phyloP scores from a whole-genome alignment of 2,797 vertebrate species.

The Melopsittacus undulatus region DNA sequence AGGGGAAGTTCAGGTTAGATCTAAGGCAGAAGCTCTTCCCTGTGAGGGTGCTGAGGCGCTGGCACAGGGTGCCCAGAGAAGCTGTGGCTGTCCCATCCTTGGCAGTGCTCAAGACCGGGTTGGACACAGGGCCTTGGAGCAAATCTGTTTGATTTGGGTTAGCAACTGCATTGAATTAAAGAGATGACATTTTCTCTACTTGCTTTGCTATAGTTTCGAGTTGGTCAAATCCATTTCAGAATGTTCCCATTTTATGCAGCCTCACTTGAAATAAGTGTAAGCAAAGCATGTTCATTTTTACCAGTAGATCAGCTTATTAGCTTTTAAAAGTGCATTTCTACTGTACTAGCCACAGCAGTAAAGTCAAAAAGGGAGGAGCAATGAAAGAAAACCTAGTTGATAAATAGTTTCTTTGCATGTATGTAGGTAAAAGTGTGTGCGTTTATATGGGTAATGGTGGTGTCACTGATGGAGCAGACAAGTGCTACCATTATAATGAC shows the following conservation, averaged over 20 bases:
- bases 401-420: slow-evolving; percentile 38
- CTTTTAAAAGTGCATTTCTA: slow-evolving; percentile 62
- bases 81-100: neutral
- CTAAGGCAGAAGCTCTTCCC: no score
- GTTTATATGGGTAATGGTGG: neutral
- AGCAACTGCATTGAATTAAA: slow-evolving; percentile 43
- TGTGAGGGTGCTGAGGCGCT: no score
- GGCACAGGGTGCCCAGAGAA: neutral
- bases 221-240: slow-evolving; percentile 49
- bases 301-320: slow-evolving; percentile 54
- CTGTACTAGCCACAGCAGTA: slow-evolving; percentile 19
- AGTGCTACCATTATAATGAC: slow-evolving; percentile 50
- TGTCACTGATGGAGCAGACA: slow-evolving; percentile 4
- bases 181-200: slow-evolving; percentile 29
- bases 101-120: neutral
- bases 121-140: neutral
- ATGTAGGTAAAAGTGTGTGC: neutral
- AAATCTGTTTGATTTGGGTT: slow-evolving; percentile 49
- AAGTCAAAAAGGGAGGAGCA: slow-evolving; percentile 7
- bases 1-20: no score
- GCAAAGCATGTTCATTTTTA: slow-evolving; percentile 42
- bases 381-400: slow-evolving; percentile 72
- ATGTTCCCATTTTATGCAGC: slow-evolving; percentile 30
- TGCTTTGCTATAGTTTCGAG: slow-evolving; percentile 31
- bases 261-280: slow-evolving; percentile 25